These are phyloP conservation scores for Cololabis saira DNA, from an alignment of 2,113 vertebrate species.

Conservation along the genomic window DNA sequence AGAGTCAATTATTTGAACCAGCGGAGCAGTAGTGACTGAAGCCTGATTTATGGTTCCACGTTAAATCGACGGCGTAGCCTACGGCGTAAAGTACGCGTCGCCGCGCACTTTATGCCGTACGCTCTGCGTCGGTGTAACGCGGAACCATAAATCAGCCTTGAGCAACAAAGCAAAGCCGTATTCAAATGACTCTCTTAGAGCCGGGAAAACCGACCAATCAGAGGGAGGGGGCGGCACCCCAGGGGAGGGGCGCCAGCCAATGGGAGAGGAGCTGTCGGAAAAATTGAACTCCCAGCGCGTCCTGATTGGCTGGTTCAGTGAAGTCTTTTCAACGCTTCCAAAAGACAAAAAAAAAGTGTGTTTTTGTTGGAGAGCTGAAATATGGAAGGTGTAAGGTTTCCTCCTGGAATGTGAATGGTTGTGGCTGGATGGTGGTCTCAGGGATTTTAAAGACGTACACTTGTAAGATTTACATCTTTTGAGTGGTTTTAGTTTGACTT, in stretches of 20 bases:
- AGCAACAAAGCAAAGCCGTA: conserved; percentile 65
- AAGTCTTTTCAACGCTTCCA: conserved; percentile 27
- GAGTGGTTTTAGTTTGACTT: too few species aligned
- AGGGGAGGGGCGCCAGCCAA: conserved; percentile 41
- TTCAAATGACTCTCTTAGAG: conserved; percentile 74
- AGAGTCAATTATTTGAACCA: conserved; percentile 55
- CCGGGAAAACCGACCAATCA: conserved; percentile 76
- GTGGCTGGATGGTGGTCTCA: conserved; percentile 18
- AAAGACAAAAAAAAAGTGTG: conserved; percentile 25
- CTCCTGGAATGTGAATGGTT: conserved; percentile 53
- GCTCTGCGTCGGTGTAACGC: too few species aligned
- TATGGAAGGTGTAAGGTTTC: conserved; percentile 71
- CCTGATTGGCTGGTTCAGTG: conserved; percentile 68
- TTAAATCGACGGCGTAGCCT: too few species aligned
- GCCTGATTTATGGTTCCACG: too few species aligned
- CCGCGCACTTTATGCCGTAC: too few species aligned
- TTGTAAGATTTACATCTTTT: not conserved
- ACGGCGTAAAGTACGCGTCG: too few species aligned
- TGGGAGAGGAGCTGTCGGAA: conserved; percentile 5
- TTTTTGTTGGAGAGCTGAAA: conserved; percentile 57
- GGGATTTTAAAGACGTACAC: conserved; percentile 12
- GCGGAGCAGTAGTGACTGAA: conserved; percentile 24
- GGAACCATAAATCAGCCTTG: too few species aligned
- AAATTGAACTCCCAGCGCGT: conserved; percentile 55
- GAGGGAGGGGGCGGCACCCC: conserved; percentile 25